Evolutionary conservation across 2,113 vertebrate genomes (phyloP), one percentile per base, ranked within the genome.

Genomic region (Psittacus erithacus): DNA sequence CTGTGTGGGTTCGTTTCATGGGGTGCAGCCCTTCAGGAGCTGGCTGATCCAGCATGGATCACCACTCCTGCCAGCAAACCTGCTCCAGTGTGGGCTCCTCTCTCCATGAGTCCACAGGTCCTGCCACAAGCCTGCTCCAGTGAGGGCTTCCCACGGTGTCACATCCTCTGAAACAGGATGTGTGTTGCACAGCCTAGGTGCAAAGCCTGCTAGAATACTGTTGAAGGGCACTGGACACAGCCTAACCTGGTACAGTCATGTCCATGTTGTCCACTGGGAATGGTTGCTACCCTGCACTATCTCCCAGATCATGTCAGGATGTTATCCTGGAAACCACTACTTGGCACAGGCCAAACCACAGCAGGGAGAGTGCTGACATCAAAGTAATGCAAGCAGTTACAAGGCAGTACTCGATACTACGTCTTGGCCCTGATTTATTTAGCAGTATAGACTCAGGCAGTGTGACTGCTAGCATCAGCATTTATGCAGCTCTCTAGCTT

Each of bases 351-450:
- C 68, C 57, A 50, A 76, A 31, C 39, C 33, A 7, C n/a, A 33
- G 63, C 63, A 46, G 22, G 28, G 23, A 49, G 35, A 83, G 23
- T 65, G 77, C 87, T 91, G 92, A 76, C 59, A 91, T 39, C 43
- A 80, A 76, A 92, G 69, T 47, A 63, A 24, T 33, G 35, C 24
- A 46, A 87, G 75, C 55, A 75, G 38, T 85, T 90, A 68, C 67
- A 68, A 88, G 67, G 59, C 57, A 73, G 39, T 55, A 53, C 57
- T 49, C 43, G 59, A 43, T 83, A 50, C 57, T 86, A 86, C 84
- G n/a, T 86, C 87, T 88, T 93, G 80, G 81, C 76, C 71, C 90
- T 94, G 73, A 93, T 76, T 92, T 86, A 76, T 86, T 88, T 76
- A 77, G 80, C 43, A 52, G 67, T 60, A 33, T 53, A 86, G 67